Percentiles rank a stretch among this genome's conserved stretches.
These are phyloP conservation scores for Ceratoteleas bidentatus DNA, from an alignment of 1,140 invertebrate genomes.

Conservation along the genomic window DNA sequence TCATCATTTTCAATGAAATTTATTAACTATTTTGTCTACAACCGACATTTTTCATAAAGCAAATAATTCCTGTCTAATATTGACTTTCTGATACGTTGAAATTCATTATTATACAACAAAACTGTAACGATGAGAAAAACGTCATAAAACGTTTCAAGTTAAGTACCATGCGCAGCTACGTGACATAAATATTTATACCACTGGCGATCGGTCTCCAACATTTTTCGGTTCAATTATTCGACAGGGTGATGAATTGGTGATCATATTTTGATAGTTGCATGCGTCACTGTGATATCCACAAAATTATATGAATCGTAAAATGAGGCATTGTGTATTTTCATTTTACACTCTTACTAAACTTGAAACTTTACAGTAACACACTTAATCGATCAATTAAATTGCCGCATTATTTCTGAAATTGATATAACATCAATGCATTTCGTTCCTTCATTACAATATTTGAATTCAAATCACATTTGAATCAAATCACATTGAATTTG, in stretches of 20 bases:
- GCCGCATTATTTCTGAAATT: too few species aligned
- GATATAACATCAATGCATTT: too few species aligned
- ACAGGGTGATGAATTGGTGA: conserved; percentile 49
- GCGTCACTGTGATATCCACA: conserved; percentile 30
- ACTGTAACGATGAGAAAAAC: conserved; percentile 33
- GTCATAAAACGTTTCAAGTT: conserved; percentile 45
- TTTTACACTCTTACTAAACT: conserved; percentile 27
- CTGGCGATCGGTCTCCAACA: conserved; percentile 23
- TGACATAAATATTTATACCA: conserved; percentile 49
- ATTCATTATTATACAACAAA: conserved; percentile 10
- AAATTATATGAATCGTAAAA: conserved; percentile 43
- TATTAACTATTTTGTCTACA: too few species aligned
- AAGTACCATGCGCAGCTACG: conserved; percentile 38
- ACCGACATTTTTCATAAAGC: too few species aligned
- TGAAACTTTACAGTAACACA: not conserved
- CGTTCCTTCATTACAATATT: too few species aligned
- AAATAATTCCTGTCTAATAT: too few species aligned
- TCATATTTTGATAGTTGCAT: conserved; percentile 36
- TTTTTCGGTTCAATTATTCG: conserved; percentile 51
- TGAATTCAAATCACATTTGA: too few species aligned
- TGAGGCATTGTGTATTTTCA: conserved; percentile 17
- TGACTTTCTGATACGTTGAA: too few species aligned
- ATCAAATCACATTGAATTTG: too few species aligned
- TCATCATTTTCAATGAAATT: too few species aligned
- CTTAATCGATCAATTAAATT: not conserved